Percentiles rank a stretch among this genome's conserved stretches.
Evolutionary conservation across 2,797 vertebrate species (phyloP).

Genomic region (Brachyrhaphis roseni): DNA sequence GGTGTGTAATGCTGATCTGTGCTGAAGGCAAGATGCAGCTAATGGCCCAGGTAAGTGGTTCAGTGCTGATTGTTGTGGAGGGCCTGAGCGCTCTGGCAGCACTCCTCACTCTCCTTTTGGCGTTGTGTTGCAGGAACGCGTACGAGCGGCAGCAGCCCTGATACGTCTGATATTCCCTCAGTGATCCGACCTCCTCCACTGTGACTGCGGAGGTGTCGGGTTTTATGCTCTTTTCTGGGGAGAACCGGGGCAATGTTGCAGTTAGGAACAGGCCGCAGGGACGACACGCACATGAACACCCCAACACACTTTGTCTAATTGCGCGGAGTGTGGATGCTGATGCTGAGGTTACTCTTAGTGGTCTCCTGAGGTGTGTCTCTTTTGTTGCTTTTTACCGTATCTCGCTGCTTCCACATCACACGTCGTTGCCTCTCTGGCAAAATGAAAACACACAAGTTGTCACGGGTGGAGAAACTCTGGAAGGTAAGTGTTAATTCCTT

Average conservation of each 20-base stretch:
- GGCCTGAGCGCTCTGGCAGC: slow-evolving; percentile 43
- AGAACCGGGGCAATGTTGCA: slow-evolving; percentile 39
- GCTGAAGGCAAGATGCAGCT: slow-evolving; percentile 71
- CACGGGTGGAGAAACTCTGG: slow-evolving; percentile 87
- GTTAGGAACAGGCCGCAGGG: slow-evolving; percentile 10
- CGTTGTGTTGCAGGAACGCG: slow-evolving; percentile 55
- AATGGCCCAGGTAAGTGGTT: slow-evolving; percentile 81
- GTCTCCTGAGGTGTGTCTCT: slow-evolving; percentile 84
- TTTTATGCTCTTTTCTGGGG: slow-evolving; percentile 38
- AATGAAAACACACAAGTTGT: slow-evolving; percentile 88
- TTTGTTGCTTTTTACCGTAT: slow-evolving; percentile 77
- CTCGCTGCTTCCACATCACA: slow-evolving; percentile 58
- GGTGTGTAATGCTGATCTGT: slow-evolving; percentile 75
- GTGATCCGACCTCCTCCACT: slow-evolving; percentile 25
- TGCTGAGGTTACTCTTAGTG: slow-evolving; percentile 80
- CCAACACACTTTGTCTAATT: slow-evolving; percentile 51
- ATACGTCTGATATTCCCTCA: slow-evolving; percentile 30
- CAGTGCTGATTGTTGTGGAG: slow-evolving; percentile 75
- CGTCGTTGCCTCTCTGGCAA: slow-evolving; percentile 56
- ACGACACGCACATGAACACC: slow-evolving; percentile 2
- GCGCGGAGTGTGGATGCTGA: slow-evolving; percentile 81
- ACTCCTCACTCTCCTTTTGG: slow-evolving; percentile 24
- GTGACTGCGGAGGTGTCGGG: slow-evolving; percentile 28
- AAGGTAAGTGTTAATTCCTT: slow-evolving; percentile 84
- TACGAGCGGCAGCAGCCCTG: slow-evolving; percentile 3